Conservation (phyloP, 1,140 invertebrate genomes). For the Bicyclus anynana region DNA sequence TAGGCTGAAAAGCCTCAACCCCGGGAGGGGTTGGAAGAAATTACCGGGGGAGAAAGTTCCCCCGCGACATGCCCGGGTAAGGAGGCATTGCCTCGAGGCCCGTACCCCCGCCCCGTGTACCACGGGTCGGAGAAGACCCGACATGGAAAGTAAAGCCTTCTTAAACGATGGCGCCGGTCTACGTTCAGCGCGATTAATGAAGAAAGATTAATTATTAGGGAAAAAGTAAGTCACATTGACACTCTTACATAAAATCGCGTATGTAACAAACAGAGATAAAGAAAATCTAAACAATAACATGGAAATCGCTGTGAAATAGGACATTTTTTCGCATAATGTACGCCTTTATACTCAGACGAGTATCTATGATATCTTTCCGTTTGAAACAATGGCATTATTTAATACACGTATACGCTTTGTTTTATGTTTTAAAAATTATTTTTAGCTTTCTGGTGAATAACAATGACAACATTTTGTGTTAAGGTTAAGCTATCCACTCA, state of each 20-base stretch:
- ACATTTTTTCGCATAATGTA: constrained; percentile 34
- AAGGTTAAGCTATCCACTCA: not conserved
- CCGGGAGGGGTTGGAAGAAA: too few relatives aligned
- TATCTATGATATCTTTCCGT: not conserved
- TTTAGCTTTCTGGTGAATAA: not conserved
- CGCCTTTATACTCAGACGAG: constrained; percentile 5
- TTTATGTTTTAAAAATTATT: not conserved
- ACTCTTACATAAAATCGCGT: not conserved
- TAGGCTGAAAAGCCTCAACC: too few relatives aligned
- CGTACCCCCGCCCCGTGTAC: too few relatives aligned
- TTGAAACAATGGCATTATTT: not conserved
- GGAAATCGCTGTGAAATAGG: constrained; percentile 53
- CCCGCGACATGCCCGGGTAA: too few relatives aligned
- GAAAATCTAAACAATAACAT: constrained; percentile 41
- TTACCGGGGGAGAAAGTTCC: too few relatives aligned
- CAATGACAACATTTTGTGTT: not conserved
- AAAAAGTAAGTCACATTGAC: not conserved
- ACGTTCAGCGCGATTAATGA: too few relatives aligned
- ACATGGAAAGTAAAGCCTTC: too few relatives aligned
- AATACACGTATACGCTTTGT: not conserved
- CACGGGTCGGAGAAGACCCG: too few relatives aligned
- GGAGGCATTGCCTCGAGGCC: too few relatives aligned
- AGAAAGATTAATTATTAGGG: not conserved
- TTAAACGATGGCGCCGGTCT: too few relatives aligned
- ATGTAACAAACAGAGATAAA: constrained; percentile 11